Evolutionary conservation across 2,888 invertebrate species (phyloP), one percentile per base, ranked within the genome.

Genomic region (Ganaspis brasiliensis): DNA sequence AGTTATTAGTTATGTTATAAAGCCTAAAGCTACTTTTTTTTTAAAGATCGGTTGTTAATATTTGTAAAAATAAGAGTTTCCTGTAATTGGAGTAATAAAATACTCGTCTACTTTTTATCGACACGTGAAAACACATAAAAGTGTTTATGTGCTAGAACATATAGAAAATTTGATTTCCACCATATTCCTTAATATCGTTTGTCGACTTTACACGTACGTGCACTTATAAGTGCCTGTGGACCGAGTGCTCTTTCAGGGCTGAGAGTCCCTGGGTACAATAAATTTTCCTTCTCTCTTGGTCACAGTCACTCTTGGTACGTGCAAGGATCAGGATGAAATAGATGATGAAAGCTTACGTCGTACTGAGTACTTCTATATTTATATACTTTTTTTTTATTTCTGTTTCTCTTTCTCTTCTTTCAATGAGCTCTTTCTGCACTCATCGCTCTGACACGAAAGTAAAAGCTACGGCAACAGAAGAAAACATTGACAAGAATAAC

Each of bases 261-360:
- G 77, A 75, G 57, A 74, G 77, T 81, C 82, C 82, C 79, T 77
- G 77, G 81, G 80, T 80, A 83, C 84, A 80, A 85, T 85, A 85
- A 85, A 85, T 84, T 85, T 74, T 82, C 78, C 73, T 73, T 74
- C 82, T 79, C 81, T 78, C 79, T 73, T 59, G 76, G 67, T 74
- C 76, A 73, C 76, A 72, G 73, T 78, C 75, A 79, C 80, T 78
- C 78, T 31, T 72, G 40, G 78, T 78, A 80, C 75, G 79, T 77
- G 75, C 73, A 56, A 72, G 84, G 84, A 84, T 86, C 83, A 84
- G 82, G 83, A 84, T 81, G 79, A 86, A 84, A 84, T 84, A 81
- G 82, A 86, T 84, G 85, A 84, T 84, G 85, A 84, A 84, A 86
- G 83, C 84, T 80, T 75, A 75, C 61, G 80, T 76, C 81, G 61